Base-by-base conservation (phyloP, 2,113 vertebrate genomes). In the Syrmaticus mikado region DNA sequence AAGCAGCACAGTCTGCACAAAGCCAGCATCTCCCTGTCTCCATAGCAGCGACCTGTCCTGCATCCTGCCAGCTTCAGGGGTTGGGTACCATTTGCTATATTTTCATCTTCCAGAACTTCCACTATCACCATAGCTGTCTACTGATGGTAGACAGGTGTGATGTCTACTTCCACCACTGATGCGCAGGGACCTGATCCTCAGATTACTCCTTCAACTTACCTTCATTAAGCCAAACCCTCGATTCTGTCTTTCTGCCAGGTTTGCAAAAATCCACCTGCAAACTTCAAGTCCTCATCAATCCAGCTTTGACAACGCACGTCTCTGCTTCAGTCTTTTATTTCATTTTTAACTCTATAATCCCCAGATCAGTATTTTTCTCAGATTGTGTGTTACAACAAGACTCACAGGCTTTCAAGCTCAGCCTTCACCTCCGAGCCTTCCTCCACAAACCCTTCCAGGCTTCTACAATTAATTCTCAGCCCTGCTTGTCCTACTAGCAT, bases 21-120 rank as follows among this genome's bases (percentile, higher is more conserved):
- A 71, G 22, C 40, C 55, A 48, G 32, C 27, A 66, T 9, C 48
- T 82, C 68, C 13, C 36, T 7, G 3, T 22, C n/a, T 45, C 46
- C 43, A 34, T 1, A 1, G 38, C 3, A 45, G 32, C 7, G 0
- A 48, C 70, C 22, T 22, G 73, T 32, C 22, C 40, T 62, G 30
- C 16, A 16, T 48, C 55, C 53, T 83, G 30, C 66, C 17, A 71
- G 17, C 43, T 40, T 22, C 76, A 13, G 41, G 20, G 10, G 46
- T 46, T 46, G 46, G 20, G 46, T 11, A 46, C 46, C 46, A 46
- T 46, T 46, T 46, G 46, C 20, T 46, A 3, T 46, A 21, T 46
- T 46, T 46, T 11, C 46, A 46, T 46, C 18, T 46, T 21, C 20
- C 13, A 53, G 45, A 53, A 60, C 45, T 34, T 60, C 38, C 53